Percentiles rank a stretch among this genome's conserved stretches.
Conservation (phyloP, 2,797 vertebrate genomes). For the Masticophis lateralis region DNA sequence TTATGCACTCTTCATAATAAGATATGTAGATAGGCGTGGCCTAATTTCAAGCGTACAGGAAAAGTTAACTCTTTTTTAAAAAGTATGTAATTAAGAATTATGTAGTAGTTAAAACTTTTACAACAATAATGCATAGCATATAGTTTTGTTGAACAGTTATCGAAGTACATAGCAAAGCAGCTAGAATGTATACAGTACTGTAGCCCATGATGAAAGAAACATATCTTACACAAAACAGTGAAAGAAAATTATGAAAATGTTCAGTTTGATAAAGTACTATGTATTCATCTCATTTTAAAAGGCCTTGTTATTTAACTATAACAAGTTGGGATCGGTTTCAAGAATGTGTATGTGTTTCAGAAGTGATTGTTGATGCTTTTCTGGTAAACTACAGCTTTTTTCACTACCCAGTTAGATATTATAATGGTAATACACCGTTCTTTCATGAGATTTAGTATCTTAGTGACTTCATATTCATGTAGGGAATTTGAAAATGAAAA, state of each 20-base stretch:
- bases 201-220: not conserved
- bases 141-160: not conserved
- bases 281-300: conserved; percentile 31
- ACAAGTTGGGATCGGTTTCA: conserved; percentile 64
- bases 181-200: not conserved
- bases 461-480: not conserved
- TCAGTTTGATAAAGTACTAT: not conserved
- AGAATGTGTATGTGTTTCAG: conserved; percentile 51
- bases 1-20: not conserved
- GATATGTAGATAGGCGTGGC: not conserved
- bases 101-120: not conserved
- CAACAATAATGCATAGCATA: not conserved
- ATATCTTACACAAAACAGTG: not conserved
- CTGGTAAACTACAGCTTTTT: conserved; percentile 52
- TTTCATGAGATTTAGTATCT: conserved; percentile 44
- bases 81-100: not conserved
- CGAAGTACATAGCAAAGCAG: not conserved
- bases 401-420: conserved; percentile 54
- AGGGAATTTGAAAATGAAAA: conserved; percentile 59
- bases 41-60: not conserved
- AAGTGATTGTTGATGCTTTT: conserved; percentile 65
- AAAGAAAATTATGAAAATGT: not conserved
- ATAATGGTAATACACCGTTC: conserved; percentile 49
- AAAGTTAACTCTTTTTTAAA: not conserved
- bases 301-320: conserved; percentile 32